Conservation (phyloP, 2,888 invertebrate genomes). For the Melinopterus prodromus region DNA sequence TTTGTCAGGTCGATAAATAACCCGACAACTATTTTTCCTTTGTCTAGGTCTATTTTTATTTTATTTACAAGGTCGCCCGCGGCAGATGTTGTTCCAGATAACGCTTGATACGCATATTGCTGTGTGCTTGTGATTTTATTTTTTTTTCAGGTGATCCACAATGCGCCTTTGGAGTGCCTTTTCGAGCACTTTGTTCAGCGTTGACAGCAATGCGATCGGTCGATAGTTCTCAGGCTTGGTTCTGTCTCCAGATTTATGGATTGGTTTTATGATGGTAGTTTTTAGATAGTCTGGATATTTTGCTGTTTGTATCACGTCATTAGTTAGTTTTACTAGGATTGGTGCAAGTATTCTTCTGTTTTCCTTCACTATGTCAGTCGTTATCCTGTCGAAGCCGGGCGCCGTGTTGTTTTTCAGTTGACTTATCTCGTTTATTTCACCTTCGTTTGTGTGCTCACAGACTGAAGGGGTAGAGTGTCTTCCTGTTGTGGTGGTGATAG, state of each 20-base stretch:
- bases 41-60: neutral
- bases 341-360: neutral
- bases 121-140: slow-evolving; percentile 4
- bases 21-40: neutral
- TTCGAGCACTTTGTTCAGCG: slow-evolving; percentile 39
- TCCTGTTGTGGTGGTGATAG: neutral
- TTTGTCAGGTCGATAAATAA: slow-evolving; percentile 14
- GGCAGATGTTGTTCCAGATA: slow-evolving; percentile 14
- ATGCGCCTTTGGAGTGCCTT: neutral
- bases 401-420: neutral
- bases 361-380: neutral
- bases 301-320: neutral
- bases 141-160: neutral
- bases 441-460: neutral
- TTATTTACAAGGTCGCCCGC: slow-evolving; percentile 18
- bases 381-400: neutral
- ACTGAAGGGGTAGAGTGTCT: neutral
- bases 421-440: neutral
- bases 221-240: slow-evolving; percentile 19
- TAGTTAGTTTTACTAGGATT: neutral
- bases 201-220: slow-evolving; percentile 7
- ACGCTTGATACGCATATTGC: slow-evolving; percentile 12
- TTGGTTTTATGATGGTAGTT: slow-evolving; percentile 14
- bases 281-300: slow-evolving; percentile 5
- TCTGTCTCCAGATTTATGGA: slow-evolving; percentile 20